Conservation (phyloP, 2,888 invertebrate species). For the Byasa hedistus region DNA sequence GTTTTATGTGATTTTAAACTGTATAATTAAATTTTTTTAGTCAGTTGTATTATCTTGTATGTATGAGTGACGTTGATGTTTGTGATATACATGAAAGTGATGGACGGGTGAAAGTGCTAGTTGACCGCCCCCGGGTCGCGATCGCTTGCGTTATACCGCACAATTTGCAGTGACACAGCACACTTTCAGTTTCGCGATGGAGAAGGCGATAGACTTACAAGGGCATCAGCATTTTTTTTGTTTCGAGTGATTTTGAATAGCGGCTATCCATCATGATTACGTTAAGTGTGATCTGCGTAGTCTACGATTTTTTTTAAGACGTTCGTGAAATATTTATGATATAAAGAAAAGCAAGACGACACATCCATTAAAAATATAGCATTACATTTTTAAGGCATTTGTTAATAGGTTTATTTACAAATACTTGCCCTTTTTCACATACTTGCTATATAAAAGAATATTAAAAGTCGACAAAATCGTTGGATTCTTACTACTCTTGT, state of each 20-base stretch:
- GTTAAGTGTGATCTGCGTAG: conserved; percentile 11
- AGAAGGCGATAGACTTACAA: conserved; percentile 24
- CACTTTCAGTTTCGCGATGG: conserved; percentile 29
- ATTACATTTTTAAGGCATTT: too few species aligned
- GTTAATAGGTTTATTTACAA: too few species aligned
- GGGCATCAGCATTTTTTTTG: conserved; percentile 22
- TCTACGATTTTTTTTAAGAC: not conserved
- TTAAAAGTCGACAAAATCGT: too few species aligned
- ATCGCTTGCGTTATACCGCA: conserved; percentile 32
- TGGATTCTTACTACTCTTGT: too few species aligned
- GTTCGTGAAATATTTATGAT: too few species aligned
- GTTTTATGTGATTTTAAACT: too few species aligned
- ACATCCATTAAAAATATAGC: too few species aligned
- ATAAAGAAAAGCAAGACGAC: too few species aligned
- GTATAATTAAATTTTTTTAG: too few species aligned
- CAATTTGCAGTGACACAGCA: conserved; percentile 31
- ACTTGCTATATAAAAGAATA: too few species aligned
- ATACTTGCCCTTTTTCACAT: too few species aligned
- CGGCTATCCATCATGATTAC: conserved; percentile 25
- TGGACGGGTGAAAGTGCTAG: conserved; percentile 55
- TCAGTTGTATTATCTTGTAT: too few species aligned
- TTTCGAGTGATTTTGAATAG: conserved; percentile 26
- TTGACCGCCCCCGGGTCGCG: conserved; percentile 52
- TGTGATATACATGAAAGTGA: conserved; percentile 15
- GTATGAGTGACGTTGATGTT: not conserved